Conservation (phyloP, 2,888 invertebrate species). For the Venusia cambrica region DNA sequence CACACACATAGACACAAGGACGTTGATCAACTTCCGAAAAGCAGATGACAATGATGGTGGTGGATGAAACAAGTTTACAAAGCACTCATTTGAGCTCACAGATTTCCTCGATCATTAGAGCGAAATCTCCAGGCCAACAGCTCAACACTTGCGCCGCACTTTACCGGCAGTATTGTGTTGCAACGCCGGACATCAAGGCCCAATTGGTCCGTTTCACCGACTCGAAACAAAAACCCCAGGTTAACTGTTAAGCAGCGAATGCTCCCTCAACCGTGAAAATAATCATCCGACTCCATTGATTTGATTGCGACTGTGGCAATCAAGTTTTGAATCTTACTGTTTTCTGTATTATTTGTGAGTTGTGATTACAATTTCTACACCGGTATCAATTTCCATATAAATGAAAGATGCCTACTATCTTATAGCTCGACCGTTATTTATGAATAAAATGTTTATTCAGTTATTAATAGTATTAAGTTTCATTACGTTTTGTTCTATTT, state of each 20-base stretch:
- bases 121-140: constrained; percentile 20
- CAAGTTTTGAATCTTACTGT: constrained; percentile 3
- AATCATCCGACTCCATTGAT: constrained; percentile 32
- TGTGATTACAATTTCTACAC: neutral
- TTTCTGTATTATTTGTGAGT: neutral
- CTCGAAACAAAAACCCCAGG: constrained; percentile 58
- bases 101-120: no score
- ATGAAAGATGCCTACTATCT: no score
- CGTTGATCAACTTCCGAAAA: no score
- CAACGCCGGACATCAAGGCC: constrained; percentile 78
- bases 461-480: no score
- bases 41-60: no score
- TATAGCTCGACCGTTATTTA: no score
- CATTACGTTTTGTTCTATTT: no score
- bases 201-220: constrained; percentile 71
- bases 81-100: no score
- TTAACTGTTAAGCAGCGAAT: constrained; percentile 30
- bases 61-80: no score
- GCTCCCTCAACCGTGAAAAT: constrained; percentile 47
- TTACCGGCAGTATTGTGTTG: constrained; percentile 45
- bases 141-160: constrained; percentile 36
- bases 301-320: constrained; percentile 9
- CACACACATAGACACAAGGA: no score
- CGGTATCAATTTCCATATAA: constrained; percentile 9
- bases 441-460: no score